Base-by-base conservation (phyloP, 1,140 invertebrate genomes). In the Bombus terrestris region DNA sequence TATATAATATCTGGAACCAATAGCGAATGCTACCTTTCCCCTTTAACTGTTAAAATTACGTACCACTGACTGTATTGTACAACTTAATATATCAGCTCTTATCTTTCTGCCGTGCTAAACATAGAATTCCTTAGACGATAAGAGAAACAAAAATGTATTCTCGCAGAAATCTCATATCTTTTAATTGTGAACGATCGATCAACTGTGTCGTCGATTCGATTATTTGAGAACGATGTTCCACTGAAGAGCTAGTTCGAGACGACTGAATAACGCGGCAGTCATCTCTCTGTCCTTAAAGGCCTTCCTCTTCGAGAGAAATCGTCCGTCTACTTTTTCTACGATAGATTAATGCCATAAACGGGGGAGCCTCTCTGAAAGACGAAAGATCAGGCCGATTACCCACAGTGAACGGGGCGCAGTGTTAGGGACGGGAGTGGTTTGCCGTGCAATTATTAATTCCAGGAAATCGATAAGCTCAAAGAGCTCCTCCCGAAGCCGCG, bases 381-480 rank as follows among this genome's bases (percentile, higher is more conserved):
- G 86, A 89, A 83, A 89, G 89, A 89, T 90, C 86, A 59, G 80
- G 82, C 78, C 76, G 89, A 90, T 90, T 89, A 88, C 77, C 83
- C 89, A 69, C 81, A 77, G 84, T 64, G 88, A 86, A 89, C 85
- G 68, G 86, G 81, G 72, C 85, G 84, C 80, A 57, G 79, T 75
- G 80, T 86, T 86, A 76, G 79, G 80, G 81, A 66, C 64, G 59
- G 66, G 28, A 77, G 83, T 43, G 87, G 82, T 77, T 86, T 89
- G 87, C 59, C 86, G 83, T 89, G 93, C 93, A 95, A 94, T 95
- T 95, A 95, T 95, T 94, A 94, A 95, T 95, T 93, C 91, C 84
- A 81, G 88, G 91, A 92, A 94, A 94, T 95, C 94, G 93, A 94
- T 94, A 93, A 95, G 91, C 93, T 92, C 92, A 93, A 93, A 94